Evolutionary conservation across 2,113 vertebrate species (phyloP).

Genomic region (Scatophagus argus): DNA sequence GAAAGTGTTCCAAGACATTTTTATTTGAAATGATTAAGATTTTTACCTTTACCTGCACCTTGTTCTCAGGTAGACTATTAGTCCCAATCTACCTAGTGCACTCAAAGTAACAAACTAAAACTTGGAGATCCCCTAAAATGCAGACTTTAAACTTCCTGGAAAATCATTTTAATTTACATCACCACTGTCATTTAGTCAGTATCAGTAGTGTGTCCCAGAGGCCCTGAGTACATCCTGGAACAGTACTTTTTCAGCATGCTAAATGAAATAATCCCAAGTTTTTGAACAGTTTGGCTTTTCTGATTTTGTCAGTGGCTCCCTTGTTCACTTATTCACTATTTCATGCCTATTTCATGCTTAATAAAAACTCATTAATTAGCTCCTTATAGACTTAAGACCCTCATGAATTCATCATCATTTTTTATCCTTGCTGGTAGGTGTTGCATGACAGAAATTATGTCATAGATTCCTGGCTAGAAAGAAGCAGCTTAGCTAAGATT

Average conservation of each 20-base stretch:
- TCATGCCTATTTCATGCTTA: too few relatives aligned
- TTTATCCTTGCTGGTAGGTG: background rate
- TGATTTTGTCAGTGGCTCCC: background rate
- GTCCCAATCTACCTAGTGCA: background rate
- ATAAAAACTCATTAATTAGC: too few relatives aligned
- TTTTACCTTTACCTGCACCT: background rate
- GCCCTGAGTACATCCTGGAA: background rate
- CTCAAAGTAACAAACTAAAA: background rate
- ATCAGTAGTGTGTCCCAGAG: background rate
- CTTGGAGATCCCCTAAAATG: background rate
- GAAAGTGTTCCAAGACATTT: background rate
- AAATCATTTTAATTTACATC: background rate
- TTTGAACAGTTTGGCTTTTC: too few relatives aligned
- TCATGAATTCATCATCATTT: background rate
- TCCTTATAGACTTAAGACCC: too few relatives aligned
- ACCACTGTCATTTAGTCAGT: background rate
- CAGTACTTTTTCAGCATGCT: background rate
- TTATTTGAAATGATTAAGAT: background rate
- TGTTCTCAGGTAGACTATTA: background rate
- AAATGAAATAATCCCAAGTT: too few relatives aligned
- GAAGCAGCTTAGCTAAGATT: background rate
- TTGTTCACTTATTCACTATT: background rate
- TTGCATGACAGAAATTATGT: background rate
- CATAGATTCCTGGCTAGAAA: background rate
- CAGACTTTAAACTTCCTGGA: background rate